Conservation (phyloP, 1,140 invertebrate genomes). For the Bombus picipes region DNA sequence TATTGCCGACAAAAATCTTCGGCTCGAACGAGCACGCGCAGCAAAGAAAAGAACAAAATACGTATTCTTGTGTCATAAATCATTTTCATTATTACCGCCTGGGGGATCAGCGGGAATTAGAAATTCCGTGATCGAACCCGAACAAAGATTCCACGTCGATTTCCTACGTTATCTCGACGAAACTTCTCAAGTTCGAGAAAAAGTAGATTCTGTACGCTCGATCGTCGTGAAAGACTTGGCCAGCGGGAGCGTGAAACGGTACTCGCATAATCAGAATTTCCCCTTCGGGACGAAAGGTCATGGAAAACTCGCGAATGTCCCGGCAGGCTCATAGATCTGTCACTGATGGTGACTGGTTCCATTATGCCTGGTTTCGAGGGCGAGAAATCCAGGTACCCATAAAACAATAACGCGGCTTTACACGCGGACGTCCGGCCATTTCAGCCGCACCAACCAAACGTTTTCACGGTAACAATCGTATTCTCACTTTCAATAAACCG, state of each 20-base stretch:
- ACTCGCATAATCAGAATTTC: slow-evolving; percentile 12
- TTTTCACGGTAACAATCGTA: slow-evolving; percentile 51
- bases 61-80: not conserved
- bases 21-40: not conserved
- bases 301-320: not conserved
- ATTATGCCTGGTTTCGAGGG: slow-evolving; percentile 2
- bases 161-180: not conserved
- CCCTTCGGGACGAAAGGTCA: not conserved
- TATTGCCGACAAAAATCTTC: not conserved
- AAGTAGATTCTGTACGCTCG: not conserved
- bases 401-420: slow-evolving; percentile 27
- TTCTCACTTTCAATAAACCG: slow-evolving; percentile 55
- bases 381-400: slow-evolving; percentile 15
- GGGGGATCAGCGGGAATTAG: not conserved
- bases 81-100: slow-evolving; percentile 1
- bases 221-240: not conserved
- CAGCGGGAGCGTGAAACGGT: not conserved
- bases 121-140: not conserved
- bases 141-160: not conserved
- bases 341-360: not conserved
- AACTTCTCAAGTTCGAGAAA: not conserved
- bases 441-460: slow-evolving; percentile 3
- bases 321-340: slow-evolving; percentile 16
- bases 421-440: slow-evolving; percentile 40
- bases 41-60: not conserved